phyloP scores from a whole-genome alignment of 2,888 invertebrate species.

The Dicycla oo region DNA sequence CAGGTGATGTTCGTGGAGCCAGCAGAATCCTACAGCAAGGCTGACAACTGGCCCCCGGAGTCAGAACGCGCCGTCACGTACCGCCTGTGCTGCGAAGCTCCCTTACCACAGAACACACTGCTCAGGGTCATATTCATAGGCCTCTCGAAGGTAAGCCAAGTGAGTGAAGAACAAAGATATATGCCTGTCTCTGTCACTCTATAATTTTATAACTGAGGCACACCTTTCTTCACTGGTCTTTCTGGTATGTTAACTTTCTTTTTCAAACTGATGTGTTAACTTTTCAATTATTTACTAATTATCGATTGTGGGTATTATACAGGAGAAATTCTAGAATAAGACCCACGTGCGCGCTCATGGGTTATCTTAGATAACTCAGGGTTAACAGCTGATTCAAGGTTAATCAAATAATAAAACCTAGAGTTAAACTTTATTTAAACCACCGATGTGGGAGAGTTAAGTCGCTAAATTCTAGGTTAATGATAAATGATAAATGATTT shows the following conservation, averaged over 20 bases:
- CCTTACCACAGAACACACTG: slow-evolving; percentile 96
- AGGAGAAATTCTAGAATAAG: neutral
- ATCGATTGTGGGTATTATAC: neutral
- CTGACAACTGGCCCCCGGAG: slow-evolving; percentile 98
- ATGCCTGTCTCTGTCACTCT: slow-evolving; percentile 41
- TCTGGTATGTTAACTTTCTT: neutral
- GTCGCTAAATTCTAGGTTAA: too few species aligned
- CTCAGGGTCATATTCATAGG: slow-evolving; percentile 96
- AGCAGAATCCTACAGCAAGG: slow-evolving; percentile 95
- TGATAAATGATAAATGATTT: too few species aligned
- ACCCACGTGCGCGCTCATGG: too few species aligned
- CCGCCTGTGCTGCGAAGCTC: slow-evolving; percentile 96
- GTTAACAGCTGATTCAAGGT: too few species aligned
- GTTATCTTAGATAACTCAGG: too few species aligned
- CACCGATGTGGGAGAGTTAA: too few species aligned
- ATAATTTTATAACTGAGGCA: slow-evolving; percentile 5
- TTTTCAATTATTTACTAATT: neutral
- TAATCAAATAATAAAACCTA: too few species aligned
- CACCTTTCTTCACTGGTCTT: slow-evolving; percentile 22
- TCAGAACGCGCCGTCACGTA: slow-evolving; percentile 95
- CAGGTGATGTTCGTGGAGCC: slow-evolving; percentile 93
- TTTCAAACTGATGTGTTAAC: neutral
- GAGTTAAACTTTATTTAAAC: too few species aligned
- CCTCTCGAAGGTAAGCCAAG: slow-evolving; percentile 89
- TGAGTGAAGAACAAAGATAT: slow-evolving; percentile 31